Evolutionary conservation across 2,797 vertebrate genomes (phyloP), one percentile per base, ranked within the genome.

Genomic region (Neosilurus hyrtlii): DNA sequence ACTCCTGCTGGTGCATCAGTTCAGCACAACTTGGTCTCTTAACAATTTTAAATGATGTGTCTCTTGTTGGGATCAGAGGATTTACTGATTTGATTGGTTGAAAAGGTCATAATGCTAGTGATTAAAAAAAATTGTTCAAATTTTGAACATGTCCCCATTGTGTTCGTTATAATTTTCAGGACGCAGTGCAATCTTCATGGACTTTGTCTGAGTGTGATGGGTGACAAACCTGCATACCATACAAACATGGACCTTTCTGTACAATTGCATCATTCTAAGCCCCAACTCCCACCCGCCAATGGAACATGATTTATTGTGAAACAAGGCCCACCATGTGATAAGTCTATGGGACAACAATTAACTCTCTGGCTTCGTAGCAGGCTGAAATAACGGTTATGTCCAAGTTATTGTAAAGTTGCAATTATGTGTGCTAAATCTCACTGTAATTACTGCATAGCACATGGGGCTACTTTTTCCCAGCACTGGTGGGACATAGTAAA

Each of bases 361-460:
- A n/a, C 10, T 59, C n/a, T 65, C 35, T n/a, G 18, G 7, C 49
- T 85, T 63, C n/a, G 43, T 65, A 78, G 18, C 51, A 12, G 66
- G 16, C 35, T 85, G 49, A 66, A 79, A 65, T 82, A 73, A 57
- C 22, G 57, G 35, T 73, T 79, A 49, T 59, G 67, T 65, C 67
- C 52, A 57, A 79, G 57, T 77, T 74, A 82, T 72, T 79, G 51
- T 82, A 67, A 82, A 73, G 74, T 78, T 82, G 73, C 68, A 72
- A 85, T 85, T 85, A 85, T 67, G 68, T 61, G 67, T 26, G n/a
- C 66, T 51, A 56, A 57, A 85, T 67, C 61, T 51, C 74, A 1
- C 20, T 85, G 75, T 82, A 82, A 84, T 80, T 80, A 79, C 49
- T 70, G 37, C 72, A 10, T 30, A 68, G 74, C 62, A n/a, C 82